Evolutionary conservation across 2,113 vertebrate species (phyloP), one percentile per base, ranked within the genome.

Genomic region (Phasianus colchicus): DNA sequence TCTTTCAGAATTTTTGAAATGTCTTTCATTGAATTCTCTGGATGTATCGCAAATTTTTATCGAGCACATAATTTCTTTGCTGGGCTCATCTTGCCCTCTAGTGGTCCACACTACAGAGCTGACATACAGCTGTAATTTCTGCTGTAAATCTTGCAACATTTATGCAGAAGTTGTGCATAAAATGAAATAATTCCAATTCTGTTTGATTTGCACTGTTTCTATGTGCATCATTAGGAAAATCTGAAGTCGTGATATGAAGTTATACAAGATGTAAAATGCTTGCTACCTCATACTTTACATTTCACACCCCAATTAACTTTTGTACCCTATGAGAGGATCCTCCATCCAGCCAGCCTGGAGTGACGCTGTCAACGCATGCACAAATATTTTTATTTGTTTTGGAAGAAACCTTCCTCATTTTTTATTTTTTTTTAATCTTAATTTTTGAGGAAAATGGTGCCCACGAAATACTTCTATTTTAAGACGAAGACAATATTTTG

Each of bases 71-170:
- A 22, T 55, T 43, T 20, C 34, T 88, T 58, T 40, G 24, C 83
- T 65, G 52, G 38, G 65, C 17, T 74, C 83, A 72, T 86, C 70
- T 90, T 94, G 94, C 95, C 95, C 92, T 78, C 96, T 97, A 95
- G 93, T 50, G 95, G 95, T 24, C 75, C 65, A 6, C 38, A 0
- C 29, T 15, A 1, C 34, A 10, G 57, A 40, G 30, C 52, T 65
- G 61, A 50, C 45, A 43, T 19, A 29, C 21, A 66, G 42, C 34
- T 20, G n/a, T 25, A 1, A 1, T 55, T 67, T 42, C 75, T 58
- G 36, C 42, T 55, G 34, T 6, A 12, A 65, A 14, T 32, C n/a
- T 12, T 30, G 16, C 13, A 2, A 13, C 1, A 12, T 4, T 34
- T 29, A 0, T 25, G 29, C 11, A 4, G 50, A 69, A 1, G 0